phyloP scores from a whole-genome alignment of 2,888 invertebrate genomes.

The Napeogenes sylphis region DNA sequence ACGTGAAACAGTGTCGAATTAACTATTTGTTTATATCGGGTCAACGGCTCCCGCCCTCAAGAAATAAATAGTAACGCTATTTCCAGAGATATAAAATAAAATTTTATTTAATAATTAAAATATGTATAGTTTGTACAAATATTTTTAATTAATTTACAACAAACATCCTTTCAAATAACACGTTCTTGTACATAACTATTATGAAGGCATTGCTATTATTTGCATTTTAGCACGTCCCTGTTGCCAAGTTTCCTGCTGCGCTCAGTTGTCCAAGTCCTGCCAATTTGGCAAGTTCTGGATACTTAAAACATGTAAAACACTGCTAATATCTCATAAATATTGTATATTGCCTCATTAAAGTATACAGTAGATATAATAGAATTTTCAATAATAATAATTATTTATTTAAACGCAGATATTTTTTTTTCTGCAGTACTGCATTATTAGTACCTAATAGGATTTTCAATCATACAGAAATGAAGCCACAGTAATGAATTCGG shows the following conservation, averaged over 20 bases:
- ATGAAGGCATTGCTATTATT: background rate
- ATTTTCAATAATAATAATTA: background rate
- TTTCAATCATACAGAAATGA: constrained; percentile 13
- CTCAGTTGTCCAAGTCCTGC: constrained; percentile 1
- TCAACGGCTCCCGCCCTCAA: constrained; percentile 13
- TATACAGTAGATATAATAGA: constrained; percentile 1
- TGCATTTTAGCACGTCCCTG: background rate
- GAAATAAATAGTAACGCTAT: background rate
- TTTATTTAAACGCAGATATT: background rate
- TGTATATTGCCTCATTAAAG: background rate
- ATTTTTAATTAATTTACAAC: too few relatives aligned
- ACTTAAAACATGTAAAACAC: background rate
- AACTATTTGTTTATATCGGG: constrained; percentile 26
- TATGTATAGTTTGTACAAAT: too few relatives aligned
- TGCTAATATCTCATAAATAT: background rate
- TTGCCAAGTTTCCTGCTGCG: background rate
- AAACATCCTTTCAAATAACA: background rate
- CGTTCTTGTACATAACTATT: background rate
- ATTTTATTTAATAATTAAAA: too few relatives aligned
- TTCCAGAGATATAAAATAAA: too few relatives aligned
- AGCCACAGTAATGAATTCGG: background rate
- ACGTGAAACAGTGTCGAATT: constrained; percentile 30
- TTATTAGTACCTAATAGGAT: constrained; percentile 8
- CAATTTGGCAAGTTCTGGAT: constrained; percentile 4
- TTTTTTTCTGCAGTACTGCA: background rate